Evolutionary conservation across 2,113 vertebrate genomes (phyloP), one percentile per base, ranked within the genome.

Genomic region (Eidolon helvum): DNA sequence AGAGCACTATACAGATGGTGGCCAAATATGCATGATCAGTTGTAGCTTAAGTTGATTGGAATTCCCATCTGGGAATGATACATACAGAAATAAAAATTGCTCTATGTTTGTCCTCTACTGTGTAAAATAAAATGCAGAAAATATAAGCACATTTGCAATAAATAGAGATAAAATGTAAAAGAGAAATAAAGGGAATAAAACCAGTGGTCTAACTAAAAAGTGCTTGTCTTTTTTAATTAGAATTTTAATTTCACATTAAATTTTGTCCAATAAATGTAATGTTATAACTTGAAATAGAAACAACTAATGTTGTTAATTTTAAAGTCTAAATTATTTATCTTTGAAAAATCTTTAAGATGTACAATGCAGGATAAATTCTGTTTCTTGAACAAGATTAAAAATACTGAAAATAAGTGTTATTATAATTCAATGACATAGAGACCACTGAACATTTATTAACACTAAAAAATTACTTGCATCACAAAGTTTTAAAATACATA

Each of bases 1-100:
- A 91, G 35, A 90, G 53, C 43, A 57, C 7, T 0, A 2, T 38
- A 22, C 43, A 95, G 69, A 83, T 45, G 59, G 74, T 69, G 93
- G 90, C 75, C 92, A 94, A 61, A 94, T 68, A 95, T 10, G 63
- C 12, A 55, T 8, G 79, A 94, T 85, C 93, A 91, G 69, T 63
- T 96, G 91, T 87, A 79, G 95, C 55, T 96, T 93, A 90, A 92
- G 53, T 22, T 86, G 95, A 97, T 85, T 97, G 96, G 89, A 95
- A 97, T 91, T 97, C 94, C 96, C 94, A 71, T 94, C 91, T 95
- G 86, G 91, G 93, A 96, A 94, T 38, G 79, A 19, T 10, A 43
- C 8, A 2, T 9, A 24, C 24, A 74, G 83, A 59, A 82, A 69
- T 0, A 40, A 38, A 69, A 72, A 61, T 0, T 2, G 2, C 66